Percentiles rank a stretch among this genome's conserved stretches.
These are phyloP conservation scores for Porites evermanni DNA, from an alignment of 92 coral and sea anemone genomes.

Conservation along the genomic window DNA sequence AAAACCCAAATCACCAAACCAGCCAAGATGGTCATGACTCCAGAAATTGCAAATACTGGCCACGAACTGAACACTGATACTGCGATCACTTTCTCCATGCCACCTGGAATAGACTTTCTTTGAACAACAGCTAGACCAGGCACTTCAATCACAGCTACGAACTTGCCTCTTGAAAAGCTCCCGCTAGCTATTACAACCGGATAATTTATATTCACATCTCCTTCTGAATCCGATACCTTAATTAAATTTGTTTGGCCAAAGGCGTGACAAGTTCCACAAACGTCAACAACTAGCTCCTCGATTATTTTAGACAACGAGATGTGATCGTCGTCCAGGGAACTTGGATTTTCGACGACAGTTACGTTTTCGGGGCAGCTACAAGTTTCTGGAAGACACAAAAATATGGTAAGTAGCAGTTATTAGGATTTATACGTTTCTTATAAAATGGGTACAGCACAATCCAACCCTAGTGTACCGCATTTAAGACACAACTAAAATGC, in stretches of 20 bases:
- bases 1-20: conserved; percentile 37
- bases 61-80: conserved; percentile 20
- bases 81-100: conserved; percentile 26
- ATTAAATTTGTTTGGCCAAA: conserved; percentile 6
- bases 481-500: no score
- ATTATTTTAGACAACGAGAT: not conserved
- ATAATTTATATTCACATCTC: not conserved
- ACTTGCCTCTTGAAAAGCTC: not conserved
- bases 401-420: no score
- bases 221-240: not conserved
- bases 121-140: conserved; percentile 38
- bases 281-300: not conserved
- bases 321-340: conserved; percentile 18
- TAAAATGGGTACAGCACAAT: no score
- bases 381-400: not conserved
- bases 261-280: conserved; percentile 27
- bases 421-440: no score
- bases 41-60: conserved; percentile 38
- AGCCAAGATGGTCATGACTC: conserved; percentile 29
- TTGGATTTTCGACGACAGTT: not conserved
- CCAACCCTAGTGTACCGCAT: no score
- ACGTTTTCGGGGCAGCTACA: conserved; percentile 36
- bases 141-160: conserved; percentile 35
- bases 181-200: not conserved
- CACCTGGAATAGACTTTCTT: conserved; percentile 18